Evolutionary conservation across 2,888 invertebrate genomes (phyloP).

Genomic region (Aphodius sticticus): DNA sequence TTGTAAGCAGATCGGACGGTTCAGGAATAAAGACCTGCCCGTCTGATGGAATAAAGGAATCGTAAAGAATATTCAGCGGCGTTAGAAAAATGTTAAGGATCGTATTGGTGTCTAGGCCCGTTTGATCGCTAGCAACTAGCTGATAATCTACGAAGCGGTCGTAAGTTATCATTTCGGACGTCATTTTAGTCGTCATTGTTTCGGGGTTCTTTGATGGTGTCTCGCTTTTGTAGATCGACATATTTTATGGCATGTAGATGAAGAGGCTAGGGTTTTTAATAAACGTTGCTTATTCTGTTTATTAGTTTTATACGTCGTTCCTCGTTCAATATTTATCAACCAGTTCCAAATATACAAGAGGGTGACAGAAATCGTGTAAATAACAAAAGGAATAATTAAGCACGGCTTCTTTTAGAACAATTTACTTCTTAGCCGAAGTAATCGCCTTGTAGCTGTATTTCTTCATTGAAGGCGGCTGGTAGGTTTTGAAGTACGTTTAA

Average conservation of each 20-base stretch:
- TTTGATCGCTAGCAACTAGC: conserved; percentile 4
- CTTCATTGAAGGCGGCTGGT: no score
- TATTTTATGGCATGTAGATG: neutral
- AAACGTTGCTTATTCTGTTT: no score
- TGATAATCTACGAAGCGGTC: neutral
- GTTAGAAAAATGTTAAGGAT: neutral
- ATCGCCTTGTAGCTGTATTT: no score
- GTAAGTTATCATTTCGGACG: neutral
- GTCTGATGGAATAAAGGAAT: neutral
- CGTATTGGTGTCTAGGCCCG: neutral
- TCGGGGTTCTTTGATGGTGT: neutral
- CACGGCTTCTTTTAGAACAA: no score
- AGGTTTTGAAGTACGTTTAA: no score
- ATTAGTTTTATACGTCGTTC: no score
- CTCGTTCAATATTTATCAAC: no score
- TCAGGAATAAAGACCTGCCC: neutral
- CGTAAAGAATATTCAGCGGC: neutral
- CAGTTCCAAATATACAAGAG: no score
- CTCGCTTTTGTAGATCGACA: neutral
- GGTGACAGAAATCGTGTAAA: no score
- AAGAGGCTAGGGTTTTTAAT: neutral
- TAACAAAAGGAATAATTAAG: no score
- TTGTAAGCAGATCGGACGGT: neutral
- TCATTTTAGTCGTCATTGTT: neutral
- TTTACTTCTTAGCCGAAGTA: no score